Conservation (phyloP, 1,140 invertebrate genomes). For the Tetragonula clypearis region DNA sequence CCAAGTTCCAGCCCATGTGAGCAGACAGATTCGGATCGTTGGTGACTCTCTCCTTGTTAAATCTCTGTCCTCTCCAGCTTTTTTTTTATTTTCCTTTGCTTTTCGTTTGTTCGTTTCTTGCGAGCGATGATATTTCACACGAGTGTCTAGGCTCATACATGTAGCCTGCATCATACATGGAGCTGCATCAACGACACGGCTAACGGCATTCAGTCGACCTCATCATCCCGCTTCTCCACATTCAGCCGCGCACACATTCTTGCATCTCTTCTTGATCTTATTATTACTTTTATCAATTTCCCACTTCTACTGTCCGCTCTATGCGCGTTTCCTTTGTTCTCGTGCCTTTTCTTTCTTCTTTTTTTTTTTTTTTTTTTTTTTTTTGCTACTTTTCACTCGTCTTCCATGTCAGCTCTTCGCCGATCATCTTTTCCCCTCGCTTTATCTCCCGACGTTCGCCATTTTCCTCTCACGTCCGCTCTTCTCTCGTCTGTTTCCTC, state of each 20-base stretch:
- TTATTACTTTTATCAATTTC: slow-evolving; percentile 34
- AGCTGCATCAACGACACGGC: slow-evolving; percentile 52
- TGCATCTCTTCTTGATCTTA: slow-evolving; percentile 23
- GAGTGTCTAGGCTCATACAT: neutral
- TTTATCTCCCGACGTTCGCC: neutral
- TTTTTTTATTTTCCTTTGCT: slow-evolving; percentile 5
- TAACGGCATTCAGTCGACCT: slow-evolving; percentile 66
- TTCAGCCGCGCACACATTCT: slow-evolving; percentile 42
- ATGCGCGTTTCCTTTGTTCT: slow-evolving; percentile 14
- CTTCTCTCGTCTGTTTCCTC: neutral
- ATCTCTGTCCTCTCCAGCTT: slow-evolving; percentile 3
- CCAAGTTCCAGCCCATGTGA: slow-evolving; percentile 26
- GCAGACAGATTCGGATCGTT: slow-evolving; percentile 50
- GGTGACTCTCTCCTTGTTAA: slow-evolving; percentile 47
- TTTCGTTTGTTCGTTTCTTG: neutral
- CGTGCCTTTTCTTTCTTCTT: too few relatives aligned
- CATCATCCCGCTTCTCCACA: slow-evolving; percentile 47
- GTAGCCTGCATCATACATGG: neutral
- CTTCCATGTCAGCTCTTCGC: neutral
- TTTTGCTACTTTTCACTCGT: neutral
- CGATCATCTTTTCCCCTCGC: neutral
- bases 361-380: neutral
- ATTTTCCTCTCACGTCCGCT: neutral
- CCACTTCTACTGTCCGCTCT: neutral
- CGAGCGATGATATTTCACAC: slow-evolving; percentile 44